phyloP scores from a whole-genome alignment of 30 jellyfish, hydroid and myxozoan genomes.

The Pseudorhiza aurosa region DNA sequence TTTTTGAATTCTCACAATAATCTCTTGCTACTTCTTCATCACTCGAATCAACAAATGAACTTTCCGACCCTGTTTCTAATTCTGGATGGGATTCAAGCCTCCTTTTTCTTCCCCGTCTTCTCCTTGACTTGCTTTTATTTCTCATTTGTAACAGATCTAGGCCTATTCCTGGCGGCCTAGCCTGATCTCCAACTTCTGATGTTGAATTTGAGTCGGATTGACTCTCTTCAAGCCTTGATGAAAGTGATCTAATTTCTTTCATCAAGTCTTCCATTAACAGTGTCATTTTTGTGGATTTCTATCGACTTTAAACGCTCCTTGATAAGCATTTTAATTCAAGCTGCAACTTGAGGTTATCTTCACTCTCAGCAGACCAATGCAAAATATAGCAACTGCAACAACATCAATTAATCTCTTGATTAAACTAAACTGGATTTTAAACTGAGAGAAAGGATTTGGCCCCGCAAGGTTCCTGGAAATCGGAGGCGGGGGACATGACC shows the following conservation, averaged over 20 bases:
- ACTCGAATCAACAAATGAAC: constrained; percentile 82
- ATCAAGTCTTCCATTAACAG: constrained; percentile 89
- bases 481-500: too few relatives aligned
- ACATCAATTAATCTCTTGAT: too few relatives aligned
- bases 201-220: constrained; percentile 75
- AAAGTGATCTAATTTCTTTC: constrained; percentile 69
- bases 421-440: too few relatives aligned
- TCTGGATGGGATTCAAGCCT: constrained; percentile 71
- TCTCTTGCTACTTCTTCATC: constrained; percentile 89
- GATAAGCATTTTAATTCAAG: neutral
- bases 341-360: neutral
- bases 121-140: constrained; percentile 45
- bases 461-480: too few relatives aligned
- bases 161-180: constrained; percentile 47
- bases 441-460: too few relatives aligned
- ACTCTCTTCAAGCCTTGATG: constrained; percentile 72
- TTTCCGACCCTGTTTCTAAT: constrained; percentile 51
- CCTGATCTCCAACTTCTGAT: constrained; percentile 36
- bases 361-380: neutral
- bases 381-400: neutral
- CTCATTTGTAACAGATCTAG: constrained; percentile 56
- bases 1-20: constrained; percentile 71
- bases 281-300: constrained; percentile 19
- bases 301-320: neutral
- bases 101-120: constrained; percentile 72